Evolutionary conservation across 35 echinoderm and acorn worm genomes (phyloP).

Genomic region (Ophioderma brevispina): DNA sequence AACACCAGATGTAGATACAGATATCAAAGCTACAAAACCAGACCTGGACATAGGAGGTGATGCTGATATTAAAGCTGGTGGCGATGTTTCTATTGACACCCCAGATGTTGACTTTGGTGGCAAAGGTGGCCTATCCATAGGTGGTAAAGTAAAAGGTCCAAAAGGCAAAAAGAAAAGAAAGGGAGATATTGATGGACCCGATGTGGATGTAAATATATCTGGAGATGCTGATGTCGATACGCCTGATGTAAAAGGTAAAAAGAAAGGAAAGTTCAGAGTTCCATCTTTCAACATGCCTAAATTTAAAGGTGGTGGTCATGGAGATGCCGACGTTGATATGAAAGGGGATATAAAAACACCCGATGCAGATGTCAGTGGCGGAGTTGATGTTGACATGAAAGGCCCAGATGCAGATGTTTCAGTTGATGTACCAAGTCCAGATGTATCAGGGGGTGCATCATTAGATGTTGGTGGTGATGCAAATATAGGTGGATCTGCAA

Average conservation of each 20-base stretch:
- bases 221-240: conserved; percentile 10
- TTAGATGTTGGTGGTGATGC: background rate
- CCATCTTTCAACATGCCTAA: conserved; percentile 20
- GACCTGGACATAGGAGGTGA: conserved; percentile 27
- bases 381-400: conserved; percentile 30
- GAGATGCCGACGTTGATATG: conserved; percentile 15
- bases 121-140: conserved; percentile 27
- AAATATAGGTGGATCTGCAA: background rate
- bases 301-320: background rate
- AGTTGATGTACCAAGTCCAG: conserved; percentile 32
- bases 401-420: conserved; percentile 42
- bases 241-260: conserved; percentile 36
- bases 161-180: background rate
- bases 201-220: conserved; percentile 19
- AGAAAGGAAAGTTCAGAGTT: conserved; percentile 18
- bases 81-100: background rate
- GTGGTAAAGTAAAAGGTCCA: conserved; percentile 31
- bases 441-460: conserved; percentile 9
- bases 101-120: conserved; percentile 16
- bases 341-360: conserved; percentile 8
- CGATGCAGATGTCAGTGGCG: conserved; percentile 2
- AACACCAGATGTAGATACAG: background rate
- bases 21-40: conserved; percentile 11
- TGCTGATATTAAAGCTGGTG: no score
- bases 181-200: conserved; percentile 25